phyloP scores from a whole-genome alignment of 2,888 invertebrate species.

The Cephus rjabovi region DNA sequence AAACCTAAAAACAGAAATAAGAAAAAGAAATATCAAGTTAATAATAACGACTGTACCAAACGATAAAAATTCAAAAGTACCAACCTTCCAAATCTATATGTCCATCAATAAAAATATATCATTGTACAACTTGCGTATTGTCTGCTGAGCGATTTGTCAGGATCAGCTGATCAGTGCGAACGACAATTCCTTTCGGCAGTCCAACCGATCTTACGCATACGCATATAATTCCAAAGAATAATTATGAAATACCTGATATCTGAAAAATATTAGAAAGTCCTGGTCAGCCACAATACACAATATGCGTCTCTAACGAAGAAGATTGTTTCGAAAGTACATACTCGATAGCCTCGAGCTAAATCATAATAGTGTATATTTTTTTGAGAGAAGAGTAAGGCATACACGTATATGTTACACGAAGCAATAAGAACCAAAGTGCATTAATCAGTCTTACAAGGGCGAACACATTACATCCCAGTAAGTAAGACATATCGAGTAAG shows the following conservation, averaged over 20 bases:
- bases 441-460: constrained; percentile 30
- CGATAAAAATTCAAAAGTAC: not conserved
- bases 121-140: not conserved
- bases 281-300: not conserved
- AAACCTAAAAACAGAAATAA: not conserved
- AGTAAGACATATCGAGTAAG: constrained; percentile 38
- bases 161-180: not conserved
- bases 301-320: not conserved
- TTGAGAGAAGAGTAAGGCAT: not conserved
- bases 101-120: not conserved
- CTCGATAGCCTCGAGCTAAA: not conserved
- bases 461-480: constrained; percentile 33
- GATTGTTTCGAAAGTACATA: constrained; percentile 5
- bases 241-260: not conserved
- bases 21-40: not conserved
- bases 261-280: not conserved
- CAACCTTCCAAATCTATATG: not conserved
- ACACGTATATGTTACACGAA: not conserved
- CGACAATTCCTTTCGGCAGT: not conserved
- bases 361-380: not conserved
- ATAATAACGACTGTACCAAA: not conserved
- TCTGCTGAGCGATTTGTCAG: not conserved
- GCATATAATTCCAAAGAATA: not conserved
- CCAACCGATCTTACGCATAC: not conserved
- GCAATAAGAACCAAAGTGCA: constrained; percentile 13